A percentile compares a stretch with the other conserved stretches of the same genome.
These are phyloP conservation scores for Brachypterus glaber DNA, from an alignment of 2,888 invertebrate genomes.

Conservation along the genomic window DNA sequence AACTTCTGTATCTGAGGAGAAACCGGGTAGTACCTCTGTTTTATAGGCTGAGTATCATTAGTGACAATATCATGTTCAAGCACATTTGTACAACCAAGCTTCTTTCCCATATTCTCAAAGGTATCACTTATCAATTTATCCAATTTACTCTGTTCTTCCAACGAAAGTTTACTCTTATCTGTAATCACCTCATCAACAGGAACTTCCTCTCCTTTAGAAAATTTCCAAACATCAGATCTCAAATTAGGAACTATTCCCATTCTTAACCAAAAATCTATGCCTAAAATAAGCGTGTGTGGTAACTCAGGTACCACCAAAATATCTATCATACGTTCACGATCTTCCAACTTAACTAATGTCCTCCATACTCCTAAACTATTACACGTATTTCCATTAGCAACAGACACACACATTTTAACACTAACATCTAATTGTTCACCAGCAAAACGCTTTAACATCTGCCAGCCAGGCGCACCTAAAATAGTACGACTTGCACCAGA, in stretches of 20 bases:
- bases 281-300: constrained; percentile 2
- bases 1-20: no score
- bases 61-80: neutral
- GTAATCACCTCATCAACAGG: neutral
- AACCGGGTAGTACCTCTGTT: no score
- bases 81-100: neutral
- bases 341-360: no score
- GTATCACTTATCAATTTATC: neutral
- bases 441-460: no score
- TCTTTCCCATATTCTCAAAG: no score
- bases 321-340: neutral
- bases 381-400: neutral
- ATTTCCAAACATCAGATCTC: constrained; percentile 1
- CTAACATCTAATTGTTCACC: no score
- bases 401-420: no score
- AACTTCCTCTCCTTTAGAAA: neutral
- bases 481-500: constrained; percentile 8
- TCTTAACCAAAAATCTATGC: constrained; percentile 7
- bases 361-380: constrained; percentile 1
- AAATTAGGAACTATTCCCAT: constrained; percentile 3
- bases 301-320: constrained; percentile 7
- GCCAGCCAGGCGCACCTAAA: constrained; percentile 6
- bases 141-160: neutral
- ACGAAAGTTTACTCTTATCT: neutral
- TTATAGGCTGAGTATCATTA: neutral